These are phyloP conservation scores for Enteromius argenteus DNA, from an alignment of 2,797 vertebrate genomes.

Conservation along the genomic window DNA sequence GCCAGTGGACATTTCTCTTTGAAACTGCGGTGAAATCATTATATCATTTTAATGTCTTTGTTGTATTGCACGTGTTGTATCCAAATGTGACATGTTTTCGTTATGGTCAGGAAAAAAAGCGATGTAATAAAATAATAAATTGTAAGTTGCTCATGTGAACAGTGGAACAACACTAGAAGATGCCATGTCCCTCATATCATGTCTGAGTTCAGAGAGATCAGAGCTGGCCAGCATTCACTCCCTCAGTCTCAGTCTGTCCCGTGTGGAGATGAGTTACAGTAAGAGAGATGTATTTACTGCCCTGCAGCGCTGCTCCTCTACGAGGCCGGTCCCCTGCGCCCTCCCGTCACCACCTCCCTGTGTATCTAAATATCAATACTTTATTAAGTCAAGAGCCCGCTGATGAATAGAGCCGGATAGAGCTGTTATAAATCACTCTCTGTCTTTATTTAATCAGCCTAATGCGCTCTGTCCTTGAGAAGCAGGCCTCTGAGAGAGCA, in stretches of 20 bases:
- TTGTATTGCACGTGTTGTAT: neutral
- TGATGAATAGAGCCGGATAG: conserved; percentile 61
- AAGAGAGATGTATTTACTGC: conserved; percentile 40
- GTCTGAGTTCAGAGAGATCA: conserved; percentile 51
- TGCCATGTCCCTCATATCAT: conserved; percentile 18
- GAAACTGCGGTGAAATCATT: too few species aligned
- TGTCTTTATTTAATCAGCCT: conserved; percentile 66
- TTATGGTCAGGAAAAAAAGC: neutral
- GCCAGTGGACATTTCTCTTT: too few species aligned
- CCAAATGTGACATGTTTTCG: neutral
- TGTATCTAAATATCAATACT: conserved; percentile 64
- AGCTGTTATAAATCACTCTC: conserved; percentile 66
- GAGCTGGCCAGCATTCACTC: conserved; percentile 37
- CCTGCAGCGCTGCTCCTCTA: conserved; percentile 39
- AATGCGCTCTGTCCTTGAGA: conserved; percentile 65
- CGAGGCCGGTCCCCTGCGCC: conserved; percentile 20
- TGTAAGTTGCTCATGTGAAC: neutral
- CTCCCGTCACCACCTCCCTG: conserved; percentile 6
- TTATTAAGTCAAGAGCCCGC: conserved; percentile 62
- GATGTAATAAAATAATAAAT: neutral
- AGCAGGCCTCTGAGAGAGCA: conserved; percentile 20
- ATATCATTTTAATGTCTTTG: neutral
- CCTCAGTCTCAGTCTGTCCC: conserved; percentile 30
- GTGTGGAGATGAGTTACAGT: conserved; percentile 43
- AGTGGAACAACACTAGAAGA: neutral